A percentile compares a stretch with the other conserved stretches of the same genome.
phyloP scores from a whole-genome alignment of 2,797 vertebrate species.

The Eupleurogrammus muticus region DNA sequence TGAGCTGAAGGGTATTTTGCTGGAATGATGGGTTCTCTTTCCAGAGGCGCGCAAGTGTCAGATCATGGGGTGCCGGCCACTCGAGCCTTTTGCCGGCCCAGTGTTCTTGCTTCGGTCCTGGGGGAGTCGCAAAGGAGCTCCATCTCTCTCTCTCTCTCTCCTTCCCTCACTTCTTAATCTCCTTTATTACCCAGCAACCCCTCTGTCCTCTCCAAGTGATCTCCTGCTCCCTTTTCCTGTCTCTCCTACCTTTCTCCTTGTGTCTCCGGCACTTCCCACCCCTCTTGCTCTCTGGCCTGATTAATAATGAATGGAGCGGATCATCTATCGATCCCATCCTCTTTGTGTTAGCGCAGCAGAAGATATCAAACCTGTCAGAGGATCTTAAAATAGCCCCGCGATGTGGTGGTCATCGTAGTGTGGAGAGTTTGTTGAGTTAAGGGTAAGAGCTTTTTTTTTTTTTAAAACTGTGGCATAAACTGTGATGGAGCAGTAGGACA shows the following conservation, averaged over 20 bases:
- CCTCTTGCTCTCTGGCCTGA: slow-evolving; percentile 71
- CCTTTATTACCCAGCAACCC: slow-evolving; percentile 61
- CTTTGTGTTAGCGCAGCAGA: slow-evolving; percentile 80
- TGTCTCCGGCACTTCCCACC: slow-evolving; percentile 65
- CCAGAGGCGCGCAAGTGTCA: slow-evolving; percentile 39
- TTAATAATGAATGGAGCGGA: slow-evolving; percentile 85
- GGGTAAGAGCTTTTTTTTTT: slow-evolving; percentile 38
- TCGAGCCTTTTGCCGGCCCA: slow-evolving; percentile 31
- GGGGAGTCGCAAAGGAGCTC: slow-evolving; percentile 42
- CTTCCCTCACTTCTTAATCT: slow-evolving; percentile 56
- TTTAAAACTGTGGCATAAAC: slow-evolving; percentile 25
- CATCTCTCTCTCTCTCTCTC: background rate
- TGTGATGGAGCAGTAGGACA: background rate
- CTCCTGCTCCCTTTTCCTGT: slow-evolving; percentile 61
- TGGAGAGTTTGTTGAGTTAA: slow-evolving; percentile 52
- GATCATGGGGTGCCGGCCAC: slow-evolving; percentile 35
- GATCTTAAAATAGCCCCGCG: slow-evolving; percentile 73
- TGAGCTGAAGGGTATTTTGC: slow-evolving; percentile 63
- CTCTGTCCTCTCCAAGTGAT: slow-evolving; percentile 65
- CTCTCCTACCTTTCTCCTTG: slow-evolving; percentile 61
- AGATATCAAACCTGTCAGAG: slow-evolving; percentile 81
- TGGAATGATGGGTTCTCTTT: slow-evolving; percentile 52
- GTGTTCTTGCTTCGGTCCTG: slow-evolving; percentile 24
- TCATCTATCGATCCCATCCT: slow-evolving; percentile 83
- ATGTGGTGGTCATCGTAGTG: slow-evolving; percentile 39